Conservation (phyloP, 2,888 invertebrate genomes). For the Tigriopus californicus region DNA sequence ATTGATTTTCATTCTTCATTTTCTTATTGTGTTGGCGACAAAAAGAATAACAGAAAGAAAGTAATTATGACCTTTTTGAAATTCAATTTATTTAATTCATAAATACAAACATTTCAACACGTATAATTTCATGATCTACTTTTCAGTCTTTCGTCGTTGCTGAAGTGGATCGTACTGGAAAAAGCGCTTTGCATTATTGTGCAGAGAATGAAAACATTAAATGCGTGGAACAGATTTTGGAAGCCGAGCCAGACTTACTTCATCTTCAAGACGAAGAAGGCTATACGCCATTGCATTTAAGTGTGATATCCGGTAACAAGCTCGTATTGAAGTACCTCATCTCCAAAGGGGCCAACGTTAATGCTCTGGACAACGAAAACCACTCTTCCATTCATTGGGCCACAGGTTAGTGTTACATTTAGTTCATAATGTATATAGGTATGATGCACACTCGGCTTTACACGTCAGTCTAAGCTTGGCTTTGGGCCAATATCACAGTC, state of each 20-base stretch:
- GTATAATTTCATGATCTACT: background rate
- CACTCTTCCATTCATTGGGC: slow-evolving; percentile 97
- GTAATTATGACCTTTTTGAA: background rate
- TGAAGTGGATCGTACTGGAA: slow-evolving; percentile 47
- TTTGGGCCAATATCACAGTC: background rate
- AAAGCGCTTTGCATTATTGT: slow-evolving; percentile 85
- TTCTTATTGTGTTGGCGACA: no score
- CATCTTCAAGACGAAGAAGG: slow-evolving; percentile 78
- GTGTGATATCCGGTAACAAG: slow-evolving; percentile 62
- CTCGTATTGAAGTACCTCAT: slow-evolving; percentile 37
- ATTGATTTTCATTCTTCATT: no score
- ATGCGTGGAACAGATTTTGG: slow-evolving; percentile 48
- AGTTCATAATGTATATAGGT: background rate
- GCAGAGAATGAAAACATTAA: slow-evolving; percentile 44
- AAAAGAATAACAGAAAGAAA: no score
- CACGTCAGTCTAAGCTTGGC: background rate
- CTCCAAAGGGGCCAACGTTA: slow-evolving; percentile 70
- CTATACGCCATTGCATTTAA: slow-evolving; percentile 81
- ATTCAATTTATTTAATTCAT: background rate
- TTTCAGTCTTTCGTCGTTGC: slow-evolving; percentile 32
- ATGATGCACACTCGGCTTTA: background rate
- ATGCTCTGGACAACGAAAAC: slow-evolving; percentile 74
- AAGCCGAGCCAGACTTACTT: slow-evolving; percentile 60
- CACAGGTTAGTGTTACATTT: slow-evolving; percentile 46
- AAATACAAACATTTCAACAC: no score